Conservation (phyloP, 2,888 invertebrate species). For the Chloromyia formosa region DNA sequence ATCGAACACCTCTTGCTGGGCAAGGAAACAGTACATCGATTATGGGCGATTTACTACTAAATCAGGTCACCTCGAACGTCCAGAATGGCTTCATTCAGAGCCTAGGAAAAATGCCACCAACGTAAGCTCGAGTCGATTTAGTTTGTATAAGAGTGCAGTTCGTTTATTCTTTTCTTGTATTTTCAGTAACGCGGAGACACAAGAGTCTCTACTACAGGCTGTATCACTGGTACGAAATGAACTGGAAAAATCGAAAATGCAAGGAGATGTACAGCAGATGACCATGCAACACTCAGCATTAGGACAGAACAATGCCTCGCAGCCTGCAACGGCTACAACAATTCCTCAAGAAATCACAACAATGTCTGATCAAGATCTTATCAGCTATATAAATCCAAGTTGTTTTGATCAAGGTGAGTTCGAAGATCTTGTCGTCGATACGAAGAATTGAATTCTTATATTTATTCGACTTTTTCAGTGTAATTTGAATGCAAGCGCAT, state of each 20-base stretch:
- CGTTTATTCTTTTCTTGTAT: background rate
- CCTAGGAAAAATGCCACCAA: conserved; percentile 47
- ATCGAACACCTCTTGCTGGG: conserved; percentile 15
- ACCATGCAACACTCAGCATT: conserved; percentile 47
- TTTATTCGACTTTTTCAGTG: background rate
- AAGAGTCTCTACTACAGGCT: conserved; percentile 62
- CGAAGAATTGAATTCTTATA: background rate
- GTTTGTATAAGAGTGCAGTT: conserved; percentile 25
- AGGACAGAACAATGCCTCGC: conserved; percentile 54
- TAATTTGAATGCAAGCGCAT: background rate
- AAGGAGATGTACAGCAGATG: conserved; percentile 49
- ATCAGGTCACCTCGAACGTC: conserved; percentile 51
- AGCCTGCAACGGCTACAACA: conserved; percentile 61
- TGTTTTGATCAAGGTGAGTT: conserved; percentile 84
- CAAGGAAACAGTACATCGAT: conserved; percentile 36
- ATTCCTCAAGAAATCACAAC: conserved; percentile 79
- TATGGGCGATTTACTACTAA: conserved; percentile 58
- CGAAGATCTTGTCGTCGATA: background rate
- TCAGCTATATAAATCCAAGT: conserved; percentile 89
- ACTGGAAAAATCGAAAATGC: conserved; percentile 60
- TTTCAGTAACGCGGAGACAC: conserved; percentile 54
- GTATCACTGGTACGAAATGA: conserved; percentile 60
- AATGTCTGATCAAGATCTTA: conserved; percentile 87
- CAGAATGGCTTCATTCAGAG: conserved; percentile 46
- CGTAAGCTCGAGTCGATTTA: conserved; percentile 51